These are phyloP conservation scores for Eospalax fontanierii DNA, from an alignment of 2,797 vertebrate genomes.

Conservation along the genomic window DNA sequence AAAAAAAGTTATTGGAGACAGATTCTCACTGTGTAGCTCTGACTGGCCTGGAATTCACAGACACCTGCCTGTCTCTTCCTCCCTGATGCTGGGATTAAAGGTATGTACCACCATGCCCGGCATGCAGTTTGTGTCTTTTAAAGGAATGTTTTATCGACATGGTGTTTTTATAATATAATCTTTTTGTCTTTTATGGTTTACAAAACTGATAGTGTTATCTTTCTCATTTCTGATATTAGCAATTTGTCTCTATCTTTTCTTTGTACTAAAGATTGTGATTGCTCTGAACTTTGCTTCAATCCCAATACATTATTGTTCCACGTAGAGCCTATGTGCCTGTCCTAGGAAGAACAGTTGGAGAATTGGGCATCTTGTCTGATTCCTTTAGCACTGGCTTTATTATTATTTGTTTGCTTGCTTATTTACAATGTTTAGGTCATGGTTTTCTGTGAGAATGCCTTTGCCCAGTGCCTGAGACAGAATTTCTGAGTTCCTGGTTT, in stretches of 20 bases:
- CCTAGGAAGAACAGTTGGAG: slow-evolving; percentile 10
- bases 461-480: neutral
- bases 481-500: slow-evolving; percentile 68
- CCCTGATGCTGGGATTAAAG: too few relatives aligned
- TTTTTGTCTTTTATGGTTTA: slow-evolving; percentile 20
- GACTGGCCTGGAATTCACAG: too few relatives aligned
- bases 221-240: slow-evolving; percentile 41
- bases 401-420: neutral
- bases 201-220: slow-evolving; percentile 16
- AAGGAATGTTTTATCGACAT: slow-evolving; percentile 38
- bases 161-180: slow-evolving; percentile 47
- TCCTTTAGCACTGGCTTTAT: slow-evolving; percentile 1
- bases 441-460: slow-evolving; percentile 22
- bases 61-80: too few relatives aligned
- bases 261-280: slow-evolving; percentile 16
- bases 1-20: neutral
- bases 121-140: slow-evolving; percentile 36
- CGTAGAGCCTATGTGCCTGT: neutral
- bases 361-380: slow-evolving; percentile 12
- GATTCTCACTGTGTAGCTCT: too few relatives aligned
- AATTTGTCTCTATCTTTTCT: slow-evolving; percentile 44
- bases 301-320: neutral
- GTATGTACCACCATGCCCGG: too few relatives aligned
- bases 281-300: neutral
- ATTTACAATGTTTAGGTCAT: neutral